Evolutionary conservation across 2,888 invertebrate species (phyloP).

Genomic region (Junonia oenone): DNA sequence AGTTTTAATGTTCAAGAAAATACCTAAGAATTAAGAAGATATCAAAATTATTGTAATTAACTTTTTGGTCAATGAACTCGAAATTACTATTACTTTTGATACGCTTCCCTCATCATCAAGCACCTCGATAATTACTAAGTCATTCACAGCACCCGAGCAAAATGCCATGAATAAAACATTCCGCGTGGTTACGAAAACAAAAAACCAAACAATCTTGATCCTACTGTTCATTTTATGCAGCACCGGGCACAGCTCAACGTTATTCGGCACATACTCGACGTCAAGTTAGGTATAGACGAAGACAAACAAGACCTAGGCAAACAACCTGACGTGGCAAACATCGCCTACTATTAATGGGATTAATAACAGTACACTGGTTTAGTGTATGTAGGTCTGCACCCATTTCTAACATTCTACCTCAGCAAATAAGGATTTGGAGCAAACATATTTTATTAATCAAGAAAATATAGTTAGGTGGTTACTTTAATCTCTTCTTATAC

Average conservation of each 20-base stretch:
- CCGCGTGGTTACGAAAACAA: slow-evolving; percentile 45
- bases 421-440: not conserved
- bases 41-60: not conserved
- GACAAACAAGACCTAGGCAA: slow-evolving; percentile 31
- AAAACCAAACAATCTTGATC: slow-evolving; percentile 41
- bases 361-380: slow-evolving; percentile 28
- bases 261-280: slow-evolving; percentile 35
- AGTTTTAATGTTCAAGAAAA: too few relatives aligned
- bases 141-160: slow-evolving; percentile 61
- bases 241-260: slow-evolving; percentile 14
- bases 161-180: slow-evolving; percentile 74
- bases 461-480: not conserved
- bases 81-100: slow-evolving; percentile 11
- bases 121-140: slow-evolving; percentile 72
- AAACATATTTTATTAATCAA: not conserved
- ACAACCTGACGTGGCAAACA: slow-evolving; percentile 47
- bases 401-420: not conserved
- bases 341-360: slow-evolving; percentile 53
- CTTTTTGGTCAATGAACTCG: not conserved
- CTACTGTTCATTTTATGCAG: slow-evolving; percentile 8
- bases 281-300: slow-evolving; percentile 18
- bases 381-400: not conserved
- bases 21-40: too few relatives aligned
- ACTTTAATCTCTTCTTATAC: not conserved
- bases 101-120: slow-evolving; percentile 51